These are phyloP conservation scores for Rhabdornis inornatus DNA, from an alignment of 2,113 vertebrate species.

Conservation along the genomic window DNA sequence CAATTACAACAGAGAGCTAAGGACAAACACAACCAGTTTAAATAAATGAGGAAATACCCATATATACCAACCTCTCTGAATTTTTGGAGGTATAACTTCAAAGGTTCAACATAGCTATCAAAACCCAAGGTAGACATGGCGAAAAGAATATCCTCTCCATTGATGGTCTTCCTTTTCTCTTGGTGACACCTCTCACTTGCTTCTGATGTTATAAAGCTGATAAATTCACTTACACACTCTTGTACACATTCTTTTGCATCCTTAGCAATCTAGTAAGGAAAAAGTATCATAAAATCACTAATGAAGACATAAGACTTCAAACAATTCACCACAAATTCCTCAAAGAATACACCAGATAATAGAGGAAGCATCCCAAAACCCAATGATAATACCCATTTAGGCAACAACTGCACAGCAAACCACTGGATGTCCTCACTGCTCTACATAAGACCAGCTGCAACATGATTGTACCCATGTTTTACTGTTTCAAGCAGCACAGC, in stretches of 20 bases:
- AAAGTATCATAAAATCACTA: background rate
- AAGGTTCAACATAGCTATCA: constrained; percentile 96
- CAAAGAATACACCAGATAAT: background rate
- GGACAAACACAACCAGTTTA: background rate
- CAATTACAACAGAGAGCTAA: background rate
- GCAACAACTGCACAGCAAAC: background rate
- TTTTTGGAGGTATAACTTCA: constrained; percentile 97
- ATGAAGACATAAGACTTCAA: background rate
- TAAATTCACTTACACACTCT: constrained; percentile 98
- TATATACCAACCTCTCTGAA: constrained; percentile 89
- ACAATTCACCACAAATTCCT: background rate
- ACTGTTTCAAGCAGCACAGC: background rate
- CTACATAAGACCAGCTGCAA: background rate
- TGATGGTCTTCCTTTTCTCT: constrained; percentile 98
- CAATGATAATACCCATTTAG: background rate
- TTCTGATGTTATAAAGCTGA: constrained; percentile 99
- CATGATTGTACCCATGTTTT: background rate
- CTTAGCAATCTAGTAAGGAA: constrained; percentile 87
- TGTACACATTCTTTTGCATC: constrained; percentile 98
- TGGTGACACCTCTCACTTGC: constrained; percentile 97
- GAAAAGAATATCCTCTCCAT: constrained; percentile 97
- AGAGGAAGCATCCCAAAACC: background rate
- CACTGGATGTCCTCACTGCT: background rate
- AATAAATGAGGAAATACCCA: background rate
- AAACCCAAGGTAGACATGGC: constrained; percentile 99